A percentile compares a stretch with the other conserved stretches of the same genome.
Evolutionary conservation across 1,140 invertebrate species (phyloP).

Genomic region (Sesamia nonagrioides): DNA sequence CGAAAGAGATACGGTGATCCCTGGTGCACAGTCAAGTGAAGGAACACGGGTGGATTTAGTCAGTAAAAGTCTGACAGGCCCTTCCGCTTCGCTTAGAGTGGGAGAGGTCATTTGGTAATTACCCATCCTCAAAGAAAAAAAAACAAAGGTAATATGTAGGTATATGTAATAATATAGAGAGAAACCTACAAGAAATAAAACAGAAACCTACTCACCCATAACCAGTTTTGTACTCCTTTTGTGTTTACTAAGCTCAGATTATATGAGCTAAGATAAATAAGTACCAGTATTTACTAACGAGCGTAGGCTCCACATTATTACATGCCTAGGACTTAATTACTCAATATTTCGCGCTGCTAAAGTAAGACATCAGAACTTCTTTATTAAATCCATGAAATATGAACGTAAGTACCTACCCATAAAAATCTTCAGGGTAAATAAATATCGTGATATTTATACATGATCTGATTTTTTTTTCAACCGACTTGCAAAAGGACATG

Average conservation of each 20-base stretch:
- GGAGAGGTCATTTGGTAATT: too few relatives aligned
- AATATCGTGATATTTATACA: neutral
- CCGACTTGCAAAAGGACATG: neutral
- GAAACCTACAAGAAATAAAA: neutral
- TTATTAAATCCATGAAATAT: neutral
- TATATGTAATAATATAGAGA: too few relatives aligned
- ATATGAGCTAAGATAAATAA: constrained; percentile 27
- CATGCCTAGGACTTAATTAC: constrained; percentile 16
- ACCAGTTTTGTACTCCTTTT: neutral
- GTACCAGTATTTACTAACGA: constrained; percentile 27
- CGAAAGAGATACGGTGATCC: too few relatives aligned
- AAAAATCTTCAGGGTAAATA: neutral
- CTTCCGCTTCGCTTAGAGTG: too few relatives aligned
- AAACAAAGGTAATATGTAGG: too few relatives aligned
- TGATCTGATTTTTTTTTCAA: neutral
- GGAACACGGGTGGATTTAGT: too few relatives aligned
- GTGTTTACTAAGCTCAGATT: neutral
- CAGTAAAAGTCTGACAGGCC: too few relatives aligned
- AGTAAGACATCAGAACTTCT: neutral
- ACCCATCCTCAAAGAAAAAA: too few relatives aligned
- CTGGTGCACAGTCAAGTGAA: too few relatives aligned
- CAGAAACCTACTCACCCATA: neutral
- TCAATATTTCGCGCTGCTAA: constrained; percentile 1
- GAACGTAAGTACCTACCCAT: neutral
- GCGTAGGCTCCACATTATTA: constrained; percentile 17